These are phyloP conservation scores for Ispidina picta DNA, from an alignment of 2,797 vertebrate genomes.

Conservation along the genomic window DNA sequence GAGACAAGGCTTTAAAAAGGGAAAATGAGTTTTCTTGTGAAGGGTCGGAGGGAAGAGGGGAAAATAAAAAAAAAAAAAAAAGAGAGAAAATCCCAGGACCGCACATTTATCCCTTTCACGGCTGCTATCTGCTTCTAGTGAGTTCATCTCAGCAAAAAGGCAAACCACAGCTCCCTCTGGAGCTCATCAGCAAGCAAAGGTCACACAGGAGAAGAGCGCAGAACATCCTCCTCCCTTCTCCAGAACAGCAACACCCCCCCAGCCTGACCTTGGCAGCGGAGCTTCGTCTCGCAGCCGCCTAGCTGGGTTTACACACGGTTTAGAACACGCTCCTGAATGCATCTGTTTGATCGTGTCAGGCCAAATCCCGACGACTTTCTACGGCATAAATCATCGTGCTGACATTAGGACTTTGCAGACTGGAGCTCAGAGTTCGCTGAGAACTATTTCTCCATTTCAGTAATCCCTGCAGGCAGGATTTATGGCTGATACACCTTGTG, in stretches of 20 bases:
- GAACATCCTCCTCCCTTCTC: neutral
- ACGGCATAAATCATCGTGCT: neutral
- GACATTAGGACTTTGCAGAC: neutral
- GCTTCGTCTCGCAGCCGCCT: fast-evolving
- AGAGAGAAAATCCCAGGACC: neutral
- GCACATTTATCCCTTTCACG: neutral
- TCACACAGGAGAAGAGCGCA: neutral
- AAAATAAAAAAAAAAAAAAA: neutral
- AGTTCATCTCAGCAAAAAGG: neutral
- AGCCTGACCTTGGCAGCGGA: neutral
- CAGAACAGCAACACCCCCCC: neutral
- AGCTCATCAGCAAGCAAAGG: slow-evolving; percentile 40
- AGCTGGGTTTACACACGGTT: fast-evolving
- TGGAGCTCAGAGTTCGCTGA: neutral
- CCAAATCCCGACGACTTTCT: neutral
- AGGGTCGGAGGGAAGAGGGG: neutral
- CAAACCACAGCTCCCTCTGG: slow-evolving; percentile 61
- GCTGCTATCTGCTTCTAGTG: neutral
- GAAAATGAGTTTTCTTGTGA: neutral
- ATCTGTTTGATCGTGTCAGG: neutral
- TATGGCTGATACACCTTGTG: neutral
- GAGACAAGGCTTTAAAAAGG: neutral
- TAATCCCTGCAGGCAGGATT: slow-evolving; percentile 43
- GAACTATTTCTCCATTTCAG: slow-evolving; percentile 47
- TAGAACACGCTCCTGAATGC: neutral